These are phyloP conservation scores for Bicyclus anynana DNA, from an alignment of 1,140 invertebrate genomes.

Conservation along the genomic window DNA sequence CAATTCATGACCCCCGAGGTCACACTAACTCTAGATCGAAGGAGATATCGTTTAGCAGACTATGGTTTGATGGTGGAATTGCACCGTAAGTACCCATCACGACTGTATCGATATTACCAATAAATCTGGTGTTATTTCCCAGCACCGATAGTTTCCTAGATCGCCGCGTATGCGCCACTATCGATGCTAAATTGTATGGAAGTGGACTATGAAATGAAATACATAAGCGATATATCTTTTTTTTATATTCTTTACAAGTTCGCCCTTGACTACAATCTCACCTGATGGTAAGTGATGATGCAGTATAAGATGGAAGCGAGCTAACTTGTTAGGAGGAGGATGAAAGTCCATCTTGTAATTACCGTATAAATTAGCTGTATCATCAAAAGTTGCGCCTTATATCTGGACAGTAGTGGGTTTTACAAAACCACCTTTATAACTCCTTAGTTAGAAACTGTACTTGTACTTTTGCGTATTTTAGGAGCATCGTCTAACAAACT, in stretches of 20 bases:
- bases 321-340: too few species aligned
- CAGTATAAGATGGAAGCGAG: too few species aligned
- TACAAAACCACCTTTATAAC: too few species aligned
- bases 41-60: slow-evolving; percentile 42
- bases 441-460: too few species aligned
- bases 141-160: slow-evolving; percentile 46
- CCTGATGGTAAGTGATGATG: too few species aligned
- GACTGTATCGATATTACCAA: slow-evolving; percentile 60
- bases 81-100: slow-evolving; percentile 49
- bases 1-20: slow-evolving; percentile 61
- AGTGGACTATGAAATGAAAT: not conserved
- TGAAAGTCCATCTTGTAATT: too few species aligned
- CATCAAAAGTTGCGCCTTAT: too few species aligned
- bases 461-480: too few species aligned
- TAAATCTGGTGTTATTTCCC: slow-evolving; percentile 61
- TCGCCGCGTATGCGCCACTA: slow-evolving; percentile 33
- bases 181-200: slow-evolving; percentile 32
- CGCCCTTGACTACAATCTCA: too few species aligned
- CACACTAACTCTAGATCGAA: slow-evolving; percentile 32
- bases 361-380: too few species aligned
- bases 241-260: not conserved
- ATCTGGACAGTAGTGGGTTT: too few species aligned
- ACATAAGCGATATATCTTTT: not conserved
- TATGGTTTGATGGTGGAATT: slow-evolving; percentile 39
- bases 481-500: too few species aligned